Percentiles rank a stretch among this genome's conserved stretches.
These are phyloP conservation scores for Aptenodytes forsteri DNA, from an alignment of 2,113 vertebrate species.

Conservation along the genomic window DNA sequence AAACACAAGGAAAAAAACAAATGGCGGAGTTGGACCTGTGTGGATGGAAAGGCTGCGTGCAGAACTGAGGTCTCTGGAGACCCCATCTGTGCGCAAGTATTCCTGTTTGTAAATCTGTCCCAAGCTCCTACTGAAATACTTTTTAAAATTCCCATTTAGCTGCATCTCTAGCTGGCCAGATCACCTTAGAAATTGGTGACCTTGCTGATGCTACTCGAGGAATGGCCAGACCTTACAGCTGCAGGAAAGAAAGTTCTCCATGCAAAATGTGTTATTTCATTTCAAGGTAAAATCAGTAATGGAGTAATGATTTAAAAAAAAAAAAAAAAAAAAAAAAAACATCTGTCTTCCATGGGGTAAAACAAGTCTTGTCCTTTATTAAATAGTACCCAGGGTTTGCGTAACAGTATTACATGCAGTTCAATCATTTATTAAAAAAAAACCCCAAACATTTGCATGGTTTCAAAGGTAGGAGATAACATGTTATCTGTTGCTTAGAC, in stretches of 20 bases:
- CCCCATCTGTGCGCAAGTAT: fast-evolving
- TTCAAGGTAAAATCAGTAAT: not conserved
- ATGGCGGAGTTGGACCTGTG: not conserved
- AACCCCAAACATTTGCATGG: not conserved
- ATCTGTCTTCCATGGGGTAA: not conserved
- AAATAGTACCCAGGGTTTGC: not conserved
- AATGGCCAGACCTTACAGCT: not conserved
- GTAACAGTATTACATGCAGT: not conserved
- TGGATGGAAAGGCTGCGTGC: not conserved
- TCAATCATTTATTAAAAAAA: not conserved
- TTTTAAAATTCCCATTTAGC: not conserved
- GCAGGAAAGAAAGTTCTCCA: not conserved
- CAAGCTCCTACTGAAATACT: not conserved
- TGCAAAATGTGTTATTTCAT: not conserved
- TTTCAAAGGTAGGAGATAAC: not conserved
- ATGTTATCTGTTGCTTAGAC: fast-evolving
- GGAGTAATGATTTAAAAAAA: not conserved
- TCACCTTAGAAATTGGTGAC: not conserved
- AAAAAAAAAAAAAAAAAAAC: not conserved
- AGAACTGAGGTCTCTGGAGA: not conserved
- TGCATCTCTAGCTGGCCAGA: not conserved
- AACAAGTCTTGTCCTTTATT: not conserved
- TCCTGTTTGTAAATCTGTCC: not conserved
- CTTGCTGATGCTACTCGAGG: not conserved
- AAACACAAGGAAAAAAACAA: not conserved